Evolutionary conservation across 1,140 invertebrate genomes (phyloP).

Genomic region (Lamellibrachia luymesi): DNA sequence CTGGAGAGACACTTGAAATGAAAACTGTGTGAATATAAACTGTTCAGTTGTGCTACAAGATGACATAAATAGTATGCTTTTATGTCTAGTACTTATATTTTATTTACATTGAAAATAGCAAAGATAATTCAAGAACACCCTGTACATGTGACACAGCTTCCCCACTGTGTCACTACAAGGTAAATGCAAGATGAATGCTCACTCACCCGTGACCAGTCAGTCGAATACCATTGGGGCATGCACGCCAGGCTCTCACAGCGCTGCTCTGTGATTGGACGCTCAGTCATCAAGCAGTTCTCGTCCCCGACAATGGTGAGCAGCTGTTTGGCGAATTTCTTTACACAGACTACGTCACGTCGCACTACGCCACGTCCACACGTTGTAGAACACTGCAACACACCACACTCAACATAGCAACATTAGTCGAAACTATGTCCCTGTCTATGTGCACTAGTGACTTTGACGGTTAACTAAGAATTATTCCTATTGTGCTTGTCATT

Average conservation of each 20-base stretch:
- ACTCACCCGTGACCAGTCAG: slow-evolving; percentile 46
- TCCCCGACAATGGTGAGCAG: slow-evolving; percentile 37
- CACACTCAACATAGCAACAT: background rate
- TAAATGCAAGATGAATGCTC: background rate
- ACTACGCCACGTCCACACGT: slow-evolving; percentile 33
- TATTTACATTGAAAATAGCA: too few species aligned
- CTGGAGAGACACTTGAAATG: too few species aligned
- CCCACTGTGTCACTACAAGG: too few species aligned
- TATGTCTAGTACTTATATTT: too few species aligned
- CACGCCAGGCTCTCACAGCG: slow-evolving; percentile 40
- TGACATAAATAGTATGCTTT: too few species aligned
- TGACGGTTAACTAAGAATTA: too few species aligned
- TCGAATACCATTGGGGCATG: slow-evolving; percentile 48
- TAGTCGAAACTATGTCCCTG: too few species aligned
- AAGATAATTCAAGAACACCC: too few species aligned
- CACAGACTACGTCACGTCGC: slow-evolving; percentile 46
- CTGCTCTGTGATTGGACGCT: slow-evolving; percentile 38
- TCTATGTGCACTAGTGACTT: too few species aligned
- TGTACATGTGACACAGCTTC: too few species aligned
- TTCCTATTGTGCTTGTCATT: background rate
- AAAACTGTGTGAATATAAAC: too few species aligned
- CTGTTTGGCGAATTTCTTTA: slow-evolving; percentile 41
- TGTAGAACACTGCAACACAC: slow-evolving; percentile 23
- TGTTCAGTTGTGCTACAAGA: too few species aligned
- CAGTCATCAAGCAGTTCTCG: slow-evolving; percentile 40